Base-by-base conservation (phyloP, 2,888 invertebrate species). In the Tetragonula carbonaria region DNA sequence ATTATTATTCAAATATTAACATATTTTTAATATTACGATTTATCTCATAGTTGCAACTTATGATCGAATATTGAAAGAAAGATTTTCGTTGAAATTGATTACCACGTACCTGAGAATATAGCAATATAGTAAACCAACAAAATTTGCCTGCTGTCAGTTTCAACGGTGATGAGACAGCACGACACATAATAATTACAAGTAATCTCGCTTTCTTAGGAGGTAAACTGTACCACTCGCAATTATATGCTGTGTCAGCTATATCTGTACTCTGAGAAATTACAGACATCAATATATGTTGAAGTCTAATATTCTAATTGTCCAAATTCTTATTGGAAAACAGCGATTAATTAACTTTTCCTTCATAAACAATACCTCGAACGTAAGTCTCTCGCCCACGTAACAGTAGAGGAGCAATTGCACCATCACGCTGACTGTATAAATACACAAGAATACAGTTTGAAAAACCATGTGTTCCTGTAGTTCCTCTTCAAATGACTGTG, bases 381-480 rank as follows among this genome's bases (percentile, higher is more conserved):
- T 63, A 66, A 92, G 85, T 71, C 28, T 85, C 14, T 91, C 91
- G 5, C 57, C 57, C 57, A 59, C n/a, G 57, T 59, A 59, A n/a
- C 57, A 59, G 14, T 59, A 59, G 14, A 91, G 71, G 63, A 86
- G 91, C 2, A 91, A 57, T 70, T 92, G 92, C 55, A 90, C 45
- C 65, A 89, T 62, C 8, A 88, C 80, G n/a, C 86, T 89, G 53
- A 78, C 3, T 0, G 88, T 78, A 21, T 89, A 89, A 0, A 85
- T 11, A 0, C 73, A 4, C 6, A 89, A 63, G 14, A 89, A 90
- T 0, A 28, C 0, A 38, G 85, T 14, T 75, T 86, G 74, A 6
- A 74, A n/a, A 4, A 74, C 14, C 14, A 74, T 1, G 0, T 82
- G n/a, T 67, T 81, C 45, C 0, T 80, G 55, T 0, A 13, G 28